Conservation (phyloP, 2,113 vertebrate species). For the Neoarius graeffei region DNA sequence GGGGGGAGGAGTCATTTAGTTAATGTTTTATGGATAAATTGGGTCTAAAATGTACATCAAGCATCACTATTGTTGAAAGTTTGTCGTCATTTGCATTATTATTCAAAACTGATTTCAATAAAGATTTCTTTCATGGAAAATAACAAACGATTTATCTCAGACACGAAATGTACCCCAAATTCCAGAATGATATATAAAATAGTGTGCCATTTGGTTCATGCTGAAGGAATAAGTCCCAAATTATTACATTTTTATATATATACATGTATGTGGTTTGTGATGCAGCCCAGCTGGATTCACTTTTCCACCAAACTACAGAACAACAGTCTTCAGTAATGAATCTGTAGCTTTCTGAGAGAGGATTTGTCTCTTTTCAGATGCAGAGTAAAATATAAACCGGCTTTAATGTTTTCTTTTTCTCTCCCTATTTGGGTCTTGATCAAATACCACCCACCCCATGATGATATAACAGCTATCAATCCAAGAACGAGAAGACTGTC, state of each 20-base stretch:
- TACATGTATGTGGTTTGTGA: not conserved
- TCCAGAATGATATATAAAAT: too few species aligned
- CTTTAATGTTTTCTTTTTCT: not conserved
- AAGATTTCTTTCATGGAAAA: too few species aligned
- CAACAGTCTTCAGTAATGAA: not conserved
- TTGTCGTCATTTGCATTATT: too few species aligned
- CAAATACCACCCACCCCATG: not conserved
- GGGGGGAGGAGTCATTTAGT: too few species aligned
- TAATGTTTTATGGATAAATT: too few species aligned
- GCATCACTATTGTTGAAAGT: too few species aligned
- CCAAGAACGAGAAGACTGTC: not conserved
- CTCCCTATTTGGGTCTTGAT: not conserved
- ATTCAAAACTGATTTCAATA: too few species aligned
- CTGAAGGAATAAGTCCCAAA: not conserved
- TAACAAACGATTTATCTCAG: too few species aligned
- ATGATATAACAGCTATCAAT: not conserved
- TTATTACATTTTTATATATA: not conserved
- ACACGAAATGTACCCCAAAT: too few species aligned
- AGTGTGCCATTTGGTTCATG: not conserved
- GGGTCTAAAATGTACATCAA: too few species aligned
- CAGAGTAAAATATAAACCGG: not conserved
- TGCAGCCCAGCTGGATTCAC: not conserved
- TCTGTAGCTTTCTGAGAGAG: not conserved
- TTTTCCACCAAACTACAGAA: not conserved
- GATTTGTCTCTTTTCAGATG: not conserved